These are phyloP conservation scores for Enteromius anoplus DNA, from an alignment of 2,797 vertebrate genomes.

Conservation along the genomic window DNA sequence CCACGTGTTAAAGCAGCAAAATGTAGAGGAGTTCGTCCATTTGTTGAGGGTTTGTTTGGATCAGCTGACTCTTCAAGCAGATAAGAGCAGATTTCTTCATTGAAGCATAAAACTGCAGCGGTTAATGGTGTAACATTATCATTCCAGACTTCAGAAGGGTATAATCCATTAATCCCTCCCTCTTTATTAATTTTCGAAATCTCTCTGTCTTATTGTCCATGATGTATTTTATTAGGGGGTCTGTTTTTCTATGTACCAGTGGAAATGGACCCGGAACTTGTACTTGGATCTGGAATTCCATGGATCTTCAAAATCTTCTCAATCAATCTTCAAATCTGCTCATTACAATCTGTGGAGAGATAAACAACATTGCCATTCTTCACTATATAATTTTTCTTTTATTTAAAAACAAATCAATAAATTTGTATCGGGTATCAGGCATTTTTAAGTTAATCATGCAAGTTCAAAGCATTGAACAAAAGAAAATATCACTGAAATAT, in stretches of 20 bases:
- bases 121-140: constrained; percentile 60
- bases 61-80: constrained; percentile 47
- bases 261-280: not conserved
- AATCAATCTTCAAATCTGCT: not conserved
- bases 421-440: too few relatives aligned
- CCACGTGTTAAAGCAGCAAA: constrained; percentile 26
- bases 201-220: not conserved
- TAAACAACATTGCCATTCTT: not conserved
- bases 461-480: too few relatives aligned
- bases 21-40: constrained; percentile 24
- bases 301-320: constrained; percentile 6
- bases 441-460: too few relatives aligned
- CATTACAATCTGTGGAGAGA: not conserved
- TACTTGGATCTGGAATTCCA: too few relatives aligned
- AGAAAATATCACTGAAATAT: too few relatives aligned
- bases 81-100: constrained; percentile 46
- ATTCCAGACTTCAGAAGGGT: constrained; percentile 27
- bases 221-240: constrained; percentile 59
- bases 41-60: not conserved
- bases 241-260: constrained; percentile 40
- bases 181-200: constrained; percentile 27
- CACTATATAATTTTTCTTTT: too few relatives aligned
- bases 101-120: constrained; percentile 61
- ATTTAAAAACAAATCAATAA: too few relatives aligned
- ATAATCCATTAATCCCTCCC: constrained; percentile 27